Evolutionary conservation across 2,113 vertebrate species (phyloP).

Genomic region (Sitta europaea): DNA sequence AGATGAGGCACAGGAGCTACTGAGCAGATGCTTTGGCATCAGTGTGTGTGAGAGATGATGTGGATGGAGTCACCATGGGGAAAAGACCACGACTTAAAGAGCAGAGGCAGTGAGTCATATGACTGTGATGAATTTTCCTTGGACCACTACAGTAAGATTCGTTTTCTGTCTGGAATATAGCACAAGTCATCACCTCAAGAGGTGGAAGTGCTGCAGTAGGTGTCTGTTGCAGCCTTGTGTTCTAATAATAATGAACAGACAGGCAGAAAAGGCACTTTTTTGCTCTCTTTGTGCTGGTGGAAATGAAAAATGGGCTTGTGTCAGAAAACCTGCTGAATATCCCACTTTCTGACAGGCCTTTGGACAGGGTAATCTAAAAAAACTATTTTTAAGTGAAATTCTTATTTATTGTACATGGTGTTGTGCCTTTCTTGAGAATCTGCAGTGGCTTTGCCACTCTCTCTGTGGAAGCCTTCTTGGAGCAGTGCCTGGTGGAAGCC

Average conservation of each 20-base stretch:
- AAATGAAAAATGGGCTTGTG: not conserved
- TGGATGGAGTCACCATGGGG: not conserved
- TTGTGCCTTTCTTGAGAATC: not conserved
- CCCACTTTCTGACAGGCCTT: not conserved
- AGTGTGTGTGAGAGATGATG: not conserved
- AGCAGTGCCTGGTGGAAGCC: not conserved
- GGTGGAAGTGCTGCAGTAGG: not conserved
- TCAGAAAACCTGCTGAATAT: not conserved
- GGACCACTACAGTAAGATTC: not conserved
- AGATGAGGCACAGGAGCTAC: not conserved
- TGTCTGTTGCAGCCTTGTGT: not conserved
- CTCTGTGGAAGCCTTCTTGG: not conserved
- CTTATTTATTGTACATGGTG: not conserved
- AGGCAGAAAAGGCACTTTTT: not conserved
- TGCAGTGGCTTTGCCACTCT: not conserved
- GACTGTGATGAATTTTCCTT: slow-evolving; percentile 1
- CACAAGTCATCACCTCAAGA: not conserved
- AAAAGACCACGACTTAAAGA: not conserved
- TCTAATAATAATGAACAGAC: not conserved
- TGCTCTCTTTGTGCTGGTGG: not conserved
- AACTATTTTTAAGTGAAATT: not conserved
- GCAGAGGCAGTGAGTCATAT: not conserved
- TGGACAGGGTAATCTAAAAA: not conserved
- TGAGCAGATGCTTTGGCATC: not conserved
- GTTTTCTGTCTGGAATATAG: not conserved